Base-by-base conservation (phyloP, 2,888 invertebrate genomes). In the Periphyllus acericola region DNA sequence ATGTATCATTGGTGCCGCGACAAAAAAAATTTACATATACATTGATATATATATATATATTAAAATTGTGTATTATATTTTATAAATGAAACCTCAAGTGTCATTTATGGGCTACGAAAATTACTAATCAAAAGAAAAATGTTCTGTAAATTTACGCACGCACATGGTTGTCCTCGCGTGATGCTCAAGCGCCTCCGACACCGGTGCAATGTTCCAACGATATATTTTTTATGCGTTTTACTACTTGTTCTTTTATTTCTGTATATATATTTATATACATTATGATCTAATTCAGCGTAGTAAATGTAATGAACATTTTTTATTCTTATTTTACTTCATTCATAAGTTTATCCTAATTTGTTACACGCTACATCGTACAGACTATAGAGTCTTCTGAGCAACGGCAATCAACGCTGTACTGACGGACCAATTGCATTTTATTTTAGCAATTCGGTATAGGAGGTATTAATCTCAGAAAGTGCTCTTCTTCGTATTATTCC, bases 41-140 rank as follows among this genome's bases (percentile, higher is more conserved):
- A 36, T 6, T 3, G n/a, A 29, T 36, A 6, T 36, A 36, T 1
- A 29, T n/a, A 68, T 2, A 29, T 29, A 71, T 29, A 71, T 71
- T 2, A 32, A 29, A 71, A 32, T 32, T 32, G 4, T 29, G 17
- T 82, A 40, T 17, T 36, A 5, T 36, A 36, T 36, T 36, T 36
- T 36, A 36, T 55, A 36, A 83, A 83, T 83, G 55, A 34, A 71
- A 83, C 34, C 52, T 3, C 72, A 32, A 72, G 52, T 83, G 52
- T 17, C 46, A 25, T 82, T 71, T 25, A 32, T 34, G 68, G 4
- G 34, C 6, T 34, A 72, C 34, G 40, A 74, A 74, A 74, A 74
- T 36, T 74, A 8, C 34, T 19, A 60, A 71, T 66, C 60, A 60
- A 60, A 80, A 66, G 60, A 81, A 29, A 68, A 46, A 25, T n/a